phyloP scores from a whole-genome alignment of 2,797 vertebrate genomes.

The Notoglanidium macrostoma region DNA sequence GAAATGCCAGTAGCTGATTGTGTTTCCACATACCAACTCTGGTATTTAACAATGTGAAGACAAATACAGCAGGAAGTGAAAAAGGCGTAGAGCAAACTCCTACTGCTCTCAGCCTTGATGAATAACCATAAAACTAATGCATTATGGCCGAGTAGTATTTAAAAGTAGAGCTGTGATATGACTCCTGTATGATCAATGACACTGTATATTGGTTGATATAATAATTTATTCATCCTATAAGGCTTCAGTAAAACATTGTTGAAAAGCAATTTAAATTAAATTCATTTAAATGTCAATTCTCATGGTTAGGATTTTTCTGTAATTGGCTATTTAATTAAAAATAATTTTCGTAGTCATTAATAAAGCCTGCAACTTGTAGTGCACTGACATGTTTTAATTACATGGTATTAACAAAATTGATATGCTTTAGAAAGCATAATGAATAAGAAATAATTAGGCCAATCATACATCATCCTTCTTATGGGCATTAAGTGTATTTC shows the following conservation, averaged over 20 bases:
- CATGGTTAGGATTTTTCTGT: slow-evolving; percentile 99
- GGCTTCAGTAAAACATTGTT: slow-evolving; percentile 99
- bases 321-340: slow-evolving; percentile 99
- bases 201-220: slow-evolving; percentile 96
- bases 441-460: slow-evolving; percentile 99
- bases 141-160: slow-evolving; percentile 73
- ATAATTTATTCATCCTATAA: slow-evolving; percentile 99
- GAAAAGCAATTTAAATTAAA: slow-evolving; percentile 99
- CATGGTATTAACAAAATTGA: slow-evolving; percentile 99
- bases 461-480: slow-evolving; percentile 99
- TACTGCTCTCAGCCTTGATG: slow-evolving; percentile 62
- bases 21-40: slow-evolving; percentile 24
- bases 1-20: slow-evolving; percentile 2
- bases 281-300: slow-evolving; percentile 99
- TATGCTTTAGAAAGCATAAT: slow-evolving; percentile 99
- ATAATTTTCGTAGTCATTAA: slow-evolving; percentile 99
- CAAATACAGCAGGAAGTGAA: slow-evolving; percentile 31
- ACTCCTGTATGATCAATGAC: slow-evolving; percentile 96
- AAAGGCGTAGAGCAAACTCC: slow-evolving; percentile 16
- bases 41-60: slow-evolving; percentile 34
- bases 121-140: slow-evolving; percentile 74
- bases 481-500: slow-evolving; percentile 86
- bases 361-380: slow-evolving; percentile 99
- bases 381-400: slow-evolving; percentile 99
- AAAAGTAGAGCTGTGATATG: slow-evolving; percentile 79